These are phyloP conservation scores for Drosophila koepferae DNA, from an alignment of 2,888 invertebrate species.

Conservation along the genomic window DNA sequence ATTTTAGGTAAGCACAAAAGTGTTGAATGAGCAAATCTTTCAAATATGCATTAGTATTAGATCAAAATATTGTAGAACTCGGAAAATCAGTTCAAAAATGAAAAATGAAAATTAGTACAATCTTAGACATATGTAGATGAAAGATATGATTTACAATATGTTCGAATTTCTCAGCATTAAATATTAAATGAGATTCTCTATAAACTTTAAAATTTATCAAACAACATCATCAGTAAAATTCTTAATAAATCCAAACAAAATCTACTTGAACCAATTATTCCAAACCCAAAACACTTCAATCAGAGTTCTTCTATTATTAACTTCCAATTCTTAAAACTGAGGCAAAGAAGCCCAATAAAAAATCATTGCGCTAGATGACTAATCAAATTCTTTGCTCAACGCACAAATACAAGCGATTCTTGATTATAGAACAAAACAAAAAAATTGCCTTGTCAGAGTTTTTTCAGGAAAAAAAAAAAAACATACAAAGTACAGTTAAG, in stretches of 20 bases:
- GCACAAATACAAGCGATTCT: conserved; percentile 8
- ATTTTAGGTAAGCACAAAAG: neutral
- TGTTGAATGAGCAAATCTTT: neutral
- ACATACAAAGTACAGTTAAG: conserved; percentile 25
- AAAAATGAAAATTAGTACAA: too few relatives aligned
- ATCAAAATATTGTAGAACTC: neutral
- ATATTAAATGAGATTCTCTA: neutral
- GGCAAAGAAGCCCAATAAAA: neutral
- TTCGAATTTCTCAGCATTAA: neutral
- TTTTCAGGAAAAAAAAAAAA: neutral
- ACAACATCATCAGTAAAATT: neutral
- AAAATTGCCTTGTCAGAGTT: conserved; percentile 31
- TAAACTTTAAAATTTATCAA: too few relatives aligned
- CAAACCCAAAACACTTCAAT: neutral
- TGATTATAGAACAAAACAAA: conserved; percentile 22
- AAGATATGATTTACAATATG: too few relatives aligned
- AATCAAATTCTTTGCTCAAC: conserved; percentile 27
- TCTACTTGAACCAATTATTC: neutral
- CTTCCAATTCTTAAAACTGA: neutral
- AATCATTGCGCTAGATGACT: conserved; percentile 27
- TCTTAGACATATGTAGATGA: too few relatives aligned
- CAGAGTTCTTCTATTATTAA: neutral
- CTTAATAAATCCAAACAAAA: neutral
- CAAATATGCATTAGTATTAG: neutral
- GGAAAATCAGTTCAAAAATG: too few relatives aligned